Conservation (phyloP, 2,113 vertebrate genomes). For the Eretmochelys imbricata region DNA sequence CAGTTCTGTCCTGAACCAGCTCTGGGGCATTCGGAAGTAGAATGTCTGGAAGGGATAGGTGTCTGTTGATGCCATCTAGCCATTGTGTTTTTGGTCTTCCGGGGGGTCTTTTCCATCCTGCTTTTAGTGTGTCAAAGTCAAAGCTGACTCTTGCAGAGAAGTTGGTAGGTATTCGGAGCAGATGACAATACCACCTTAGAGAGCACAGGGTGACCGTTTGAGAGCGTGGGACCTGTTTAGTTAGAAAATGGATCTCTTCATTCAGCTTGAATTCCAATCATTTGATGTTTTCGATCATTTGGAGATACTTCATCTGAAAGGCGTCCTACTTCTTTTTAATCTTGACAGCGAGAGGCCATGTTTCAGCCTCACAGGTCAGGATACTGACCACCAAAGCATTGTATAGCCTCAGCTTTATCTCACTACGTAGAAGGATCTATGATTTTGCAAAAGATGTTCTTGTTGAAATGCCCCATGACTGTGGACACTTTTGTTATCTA, state of each 20-base stretch:
- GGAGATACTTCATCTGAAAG: background rate
- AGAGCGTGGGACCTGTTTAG: background rate
- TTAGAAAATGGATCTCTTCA: background rate
- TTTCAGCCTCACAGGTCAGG: background rate
- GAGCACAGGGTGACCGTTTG: too few relatives aligned
- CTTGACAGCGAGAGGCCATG: background rate
- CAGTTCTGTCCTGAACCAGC: too few relatives aligned
- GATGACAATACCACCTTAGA: too few relatives aligned
- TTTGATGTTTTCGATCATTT: background rate
- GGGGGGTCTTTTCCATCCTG: too few relatives aligned
- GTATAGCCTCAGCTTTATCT: background rate
- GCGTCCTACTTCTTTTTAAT: background rate
- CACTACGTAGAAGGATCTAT: background rate
- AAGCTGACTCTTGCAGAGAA: too few relatives aligned
- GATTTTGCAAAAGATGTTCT: background rate
- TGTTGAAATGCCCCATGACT: background rate
- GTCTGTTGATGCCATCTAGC: too few relatives aligned
- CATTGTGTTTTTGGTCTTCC: too few relatives aligned
- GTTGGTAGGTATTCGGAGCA: too few relatives aligned
- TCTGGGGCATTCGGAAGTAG: too few relatives aligned
- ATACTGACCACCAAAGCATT: too few relatives aligned
- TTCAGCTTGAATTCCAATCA: background rate
- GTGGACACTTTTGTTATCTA: background rate
- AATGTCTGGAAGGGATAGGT: too few relatives aligned
- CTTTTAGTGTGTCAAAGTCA: too few relatives aligned